A percentile compares a stretch with the other conserved stretches of the same genome.
These are phyloP conservation scores for Acrobasis repandana DNA, from an alignment of 2,888 invertebrate genomes.

Conservation along the genomic window DNA sequence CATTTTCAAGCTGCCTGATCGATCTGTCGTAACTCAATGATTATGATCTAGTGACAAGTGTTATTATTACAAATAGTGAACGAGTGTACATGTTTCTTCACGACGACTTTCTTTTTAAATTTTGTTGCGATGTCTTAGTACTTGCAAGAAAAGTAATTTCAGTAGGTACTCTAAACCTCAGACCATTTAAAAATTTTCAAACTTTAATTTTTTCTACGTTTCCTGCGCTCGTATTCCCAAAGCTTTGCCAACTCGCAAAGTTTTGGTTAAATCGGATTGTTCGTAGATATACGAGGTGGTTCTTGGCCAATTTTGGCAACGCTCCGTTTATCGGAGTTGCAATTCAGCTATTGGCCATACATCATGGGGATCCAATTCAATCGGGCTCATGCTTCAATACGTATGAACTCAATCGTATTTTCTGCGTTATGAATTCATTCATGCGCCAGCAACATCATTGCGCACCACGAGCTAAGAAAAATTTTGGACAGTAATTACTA, in stretches of 20 bases:
- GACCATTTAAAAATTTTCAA: neutral
- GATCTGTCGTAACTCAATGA: no score
- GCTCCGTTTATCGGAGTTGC: slow-evolving; percentile 1
- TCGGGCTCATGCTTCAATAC: slow-evolving; percentile 7
- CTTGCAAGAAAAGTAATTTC: no score
- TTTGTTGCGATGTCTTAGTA: no score
- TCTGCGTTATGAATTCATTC: no score
- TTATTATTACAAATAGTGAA: no score
- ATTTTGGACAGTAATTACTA: no score
- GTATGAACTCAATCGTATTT: neutral
- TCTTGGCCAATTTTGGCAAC: slow-evolving; percentile 15
- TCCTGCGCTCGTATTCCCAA: neutral
- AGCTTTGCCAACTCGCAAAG: slow-evolving; percentile 5
- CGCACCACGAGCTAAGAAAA: no score
- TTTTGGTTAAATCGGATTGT: slow-evolving; percentile 10
- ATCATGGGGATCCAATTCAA: slow-evolving; percentile 10
- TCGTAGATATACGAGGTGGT: neutral
- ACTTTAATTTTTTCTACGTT: neutral
- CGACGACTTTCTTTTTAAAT: no score
- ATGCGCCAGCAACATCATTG: no score
- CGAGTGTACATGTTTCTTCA: no score
- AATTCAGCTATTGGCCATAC: slow-evolving; percentile 11
- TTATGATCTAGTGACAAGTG: no score
- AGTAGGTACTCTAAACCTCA: neutral
- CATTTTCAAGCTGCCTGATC: no score